These are phyloP conservation scores for Limnephilus auricula DNA, from an alignment of 2,888 invertebrate species.

Conservation along the genomic window DNA sequence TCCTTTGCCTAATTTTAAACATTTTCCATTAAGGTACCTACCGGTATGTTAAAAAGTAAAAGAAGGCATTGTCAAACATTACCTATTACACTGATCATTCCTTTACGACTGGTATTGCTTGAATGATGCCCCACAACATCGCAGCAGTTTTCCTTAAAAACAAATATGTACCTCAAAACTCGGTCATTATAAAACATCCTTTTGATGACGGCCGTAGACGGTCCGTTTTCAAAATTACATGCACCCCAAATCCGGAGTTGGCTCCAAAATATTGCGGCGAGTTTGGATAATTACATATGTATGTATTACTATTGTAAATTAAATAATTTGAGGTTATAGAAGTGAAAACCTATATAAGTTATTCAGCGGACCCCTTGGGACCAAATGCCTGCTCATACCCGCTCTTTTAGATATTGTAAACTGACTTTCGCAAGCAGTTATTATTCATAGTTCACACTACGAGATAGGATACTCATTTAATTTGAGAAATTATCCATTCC, in stretches of 20 bases:
- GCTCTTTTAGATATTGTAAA: neutral
- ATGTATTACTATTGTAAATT: constrained; percentile 16
- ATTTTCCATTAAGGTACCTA: no score
- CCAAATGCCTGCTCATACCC: neutral
- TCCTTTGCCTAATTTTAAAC: no score
- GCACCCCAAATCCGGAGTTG: constrained; percentile 33
- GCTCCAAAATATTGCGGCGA: constrained; percentile 51
- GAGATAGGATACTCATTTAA: no score
- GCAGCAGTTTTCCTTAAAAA: no score
- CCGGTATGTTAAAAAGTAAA: no score
- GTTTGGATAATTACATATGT: constrained; percentile 42
- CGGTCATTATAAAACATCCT: neutral
- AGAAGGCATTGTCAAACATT: no score
- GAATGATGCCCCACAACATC: neutral
- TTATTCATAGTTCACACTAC: no score
- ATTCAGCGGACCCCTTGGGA: neutral
- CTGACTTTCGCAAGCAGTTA: neutral
- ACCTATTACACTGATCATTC: neutral
- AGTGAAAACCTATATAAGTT: neutral
- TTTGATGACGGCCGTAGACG: neutral
- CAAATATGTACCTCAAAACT: neutral
- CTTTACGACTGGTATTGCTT: neutral
- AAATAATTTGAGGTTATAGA: constrained; percentile 43
- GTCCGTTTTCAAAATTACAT: constrained; percentile 39
- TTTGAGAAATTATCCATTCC: no score